Evolutionary conservation across 2,113 vertebrate species (phyloP).

Genomic region (Ranitomeya imitator): DNA sequence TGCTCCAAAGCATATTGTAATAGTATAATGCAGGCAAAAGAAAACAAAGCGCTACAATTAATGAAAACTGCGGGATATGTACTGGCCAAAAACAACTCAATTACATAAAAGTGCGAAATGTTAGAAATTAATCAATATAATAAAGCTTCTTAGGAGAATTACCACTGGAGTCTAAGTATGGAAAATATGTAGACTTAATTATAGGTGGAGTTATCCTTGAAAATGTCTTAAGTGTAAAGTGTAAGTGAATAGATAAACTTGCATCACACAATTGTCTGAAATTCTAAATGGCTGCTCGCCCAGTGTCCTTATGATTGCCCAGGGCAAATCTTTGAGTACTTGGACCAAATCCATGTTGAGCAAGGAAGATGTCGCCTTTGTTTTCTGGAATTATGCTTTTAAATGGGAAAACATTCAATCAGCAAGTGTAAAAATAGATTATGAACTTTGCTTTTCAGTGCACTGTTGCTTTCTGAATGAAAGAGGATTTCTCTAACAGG

Average conservation of each 20-base stretch:
- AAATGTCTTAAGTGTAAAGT: neutral
- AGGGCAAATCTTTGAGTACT: neutral
- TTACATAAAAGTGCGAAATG: neutral
- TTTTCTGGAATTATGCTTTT: neutral
- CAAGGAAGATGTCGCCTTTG: neutral
- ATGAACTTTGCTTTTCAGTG: neutral
- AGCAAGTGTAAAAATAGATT: neutral
- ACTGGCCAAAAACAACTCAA: too few species aligned
- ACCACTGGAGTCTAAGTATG: neutral
- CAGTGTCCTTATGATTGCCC: neutral
- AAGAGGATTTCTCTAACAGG: neutral
- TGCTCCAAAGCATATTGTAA: too few species aligned
- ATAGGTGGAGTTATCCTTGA: neutral
- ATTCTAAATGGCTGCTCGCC: neutral
- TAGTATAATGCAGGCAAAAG: too few species aligned
- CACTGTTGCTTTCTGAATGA: neutral
- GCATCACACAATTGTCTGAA: slow-evolving; percentile 20
- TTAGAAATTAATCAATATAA: neutral
- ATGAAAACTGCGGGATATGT: too few species aligned
- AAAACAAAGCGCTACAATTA: too few species aligned
- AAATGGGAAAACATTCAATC: neutral
- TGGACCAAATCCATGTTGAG: slow-evolving; percentile 2
- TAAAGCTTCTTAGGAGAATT: neutral
- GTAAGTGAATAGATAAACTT: neutral
- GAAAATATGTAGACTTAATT: neutral